These are phyloP conservation scores for Synchiropus splendidus DNA, from an alignment of 2,113 vertebrate species.

Conservation along the genomic window DNA sequence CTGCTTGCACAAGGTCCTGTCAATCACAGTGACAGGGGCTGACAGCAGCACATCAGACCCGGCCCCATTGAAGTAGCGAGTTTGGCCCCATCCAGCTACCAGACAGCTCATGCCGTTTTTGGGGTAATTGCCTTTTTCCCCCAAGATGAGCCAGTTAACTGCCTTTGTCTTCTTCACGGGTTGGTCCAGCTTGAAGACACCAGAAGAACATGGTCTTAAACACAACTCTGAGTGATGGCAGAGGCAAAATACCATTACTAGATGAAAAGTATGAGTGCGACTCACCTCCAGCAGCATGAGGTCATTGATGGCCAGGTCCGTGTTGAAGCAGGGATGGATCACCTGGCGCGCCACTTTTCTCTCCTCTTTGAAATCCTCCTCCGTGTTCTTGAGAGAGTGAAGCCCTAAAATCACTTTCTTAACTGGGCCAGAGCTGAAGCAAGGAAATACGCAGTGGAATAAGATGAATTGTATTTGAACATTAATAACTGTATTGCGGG, in stretches of 20 bases:
- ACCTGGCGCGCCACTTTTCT: neutral
- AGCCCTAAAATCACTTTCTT: conserved; percentile 46
- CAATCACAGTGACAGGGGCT: conserved; percentile 46
- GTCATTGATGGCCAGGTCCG: conserved; percentile 18
- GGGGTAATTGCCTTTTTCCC: neutral
- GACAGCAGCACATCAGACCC: conserved; percentile 45
- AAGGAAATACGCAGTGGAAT: too few relatives aligned
- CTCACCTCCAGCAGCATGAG: conserved; percentile 60
- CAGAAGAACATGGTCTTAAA: too few relatives aligned
- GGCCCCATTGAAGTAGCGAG: rapidly evolving
- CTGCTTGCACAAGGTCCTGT: conserved; percentile 39
- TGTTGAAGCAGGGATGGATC: conserved; percentile 42
- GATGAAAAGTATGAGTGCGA: too few relatives aligned
- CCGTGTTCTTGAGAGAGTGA: conserved; percentile 24
- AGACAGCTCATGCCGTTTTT: conserved; percentile 14
- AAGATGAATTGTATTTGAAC: too few relatives aligned
- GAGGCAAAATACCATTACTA: too few relatives aligned
- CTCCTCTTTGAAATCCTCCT: conserved; percentile 21
- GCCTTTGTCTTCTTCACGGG: conserved; percentile 15
- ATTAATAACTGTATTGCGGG: too few relatives aligned
- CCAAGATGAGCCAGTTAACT: conserved; percentile 22
- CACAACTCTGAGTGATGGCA: too few relatives aligned
- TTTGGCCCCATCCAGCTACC: conserved; percentile 59
- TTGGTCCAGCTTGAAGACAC: conserved; percentile 34
- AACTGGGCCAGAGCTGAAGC: neutral